These are phyloP conservation scores for Apodemus agrarius DNA, from an alignment of 2,797 vertebrate species.

Conservation along the genomic window DNA sequence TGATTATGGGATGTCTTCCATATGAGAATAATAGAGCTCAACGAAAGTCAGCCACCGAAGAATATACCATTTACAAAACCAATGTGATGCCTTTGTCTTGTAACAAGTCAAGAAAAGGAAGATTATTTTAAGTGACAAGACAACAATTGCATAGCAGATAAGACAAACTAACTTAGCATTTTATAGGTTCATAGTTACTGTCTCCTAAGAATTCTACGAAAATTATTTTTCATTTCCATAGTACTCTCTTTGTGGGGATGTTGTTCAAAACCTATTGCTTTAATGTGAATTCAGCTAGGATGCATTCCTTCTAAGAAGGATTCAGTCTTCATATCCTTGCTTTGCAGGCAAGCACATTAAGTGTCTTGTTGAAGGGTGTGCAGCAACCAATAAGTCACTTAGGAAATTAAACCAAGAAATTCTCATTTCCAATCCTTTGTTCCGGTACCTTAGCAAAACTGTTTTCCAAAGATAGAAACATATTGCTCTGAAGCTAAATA, in stretches of 20 bases:
- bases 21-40: background rate
- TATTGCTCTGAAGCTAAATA: conserved; percentile 68
- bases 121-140: conserved; percentile 66
- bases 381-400: conserved; percentile 51
- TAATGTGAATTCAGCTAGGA: conserved; percentile 58
- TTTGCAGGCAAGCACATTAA: conserved; percentile 67
- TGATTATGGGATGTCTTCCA: conserved; percentile 25
- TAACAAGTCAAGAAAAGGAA: conserved; percentile 56
- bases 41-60: conserved; percentile 43
- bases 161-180: conserved; percentile 60
- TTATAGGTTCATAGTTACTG: conserved; percentile 20
- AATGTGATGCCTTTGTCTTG: conserved; percentile 56
- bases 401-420: conserved; percentile 74
- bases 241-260: conserved; percentile 25
- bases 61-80: conserved; percentile 45
- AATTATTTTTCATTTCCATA: conserved; percentile 69
- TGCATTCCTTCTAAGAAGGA: conserved; percentile 60
- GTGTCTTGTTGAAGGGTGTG: conserved; percentile 63
- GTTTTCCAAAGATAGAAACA: conserved; percentile 67
- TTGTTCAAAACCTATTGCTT: conserved; percentile 64
- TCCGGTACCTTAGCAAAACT: conserved; percentile 67
- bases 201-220: conserved; percentile 38
- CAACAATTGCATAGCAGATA: conserved; percentile 36
- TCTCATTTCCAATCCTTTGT: conserved; percentile 68
- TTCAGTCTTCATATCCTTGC: conserved; percentile 56